Conservation (phyloP, 1,140 invertebrate species). For the Temnothorax longispinosus region DNA sequence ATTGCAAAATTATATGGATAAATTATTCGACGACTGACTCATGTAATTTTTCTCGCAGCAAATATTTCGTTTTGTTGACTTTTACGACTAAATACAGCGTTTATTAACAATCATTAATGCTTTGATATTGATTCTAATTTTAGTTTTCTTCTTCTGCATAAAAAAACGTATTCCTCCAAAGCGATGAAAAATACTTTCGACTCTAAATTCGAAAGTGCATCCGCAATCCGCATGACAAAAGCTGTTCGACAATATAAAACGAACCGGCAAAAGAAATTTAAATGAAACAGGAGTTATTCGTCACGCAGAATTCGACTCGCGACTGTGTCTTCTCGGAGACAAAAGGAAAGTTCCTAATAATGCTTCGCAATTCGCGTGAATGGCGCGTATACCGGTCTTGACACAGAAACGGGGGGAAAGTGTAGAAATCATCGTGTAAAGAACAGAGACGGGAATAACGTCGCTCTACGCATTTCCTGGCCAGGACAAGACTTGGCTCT, state of each 20-base stretch:
- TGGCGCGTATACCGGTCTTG: constrained; percentile 15
- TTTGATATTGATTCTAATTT: background rate
- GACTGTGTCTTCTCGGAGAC: constrained; percentile 3
- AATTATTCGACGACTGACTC: background rate
- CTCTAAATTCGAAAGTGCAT: constrained; percentile 2
- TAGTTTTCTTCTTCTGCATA: background rate
- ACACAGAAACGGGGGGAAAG: constrained; percentile 63
- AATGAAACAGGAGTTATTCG: constrained; percentile 39
- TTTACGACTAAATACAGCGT: background rate
- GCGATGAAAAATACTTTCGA: background rate
- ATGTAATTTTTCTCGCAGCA: background rate
- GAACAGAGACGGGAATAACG: constrained; percentile 42
- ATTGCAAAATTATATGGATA: background rate
- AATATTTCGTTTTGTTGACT: background rate
- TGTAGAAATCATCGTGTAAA: constrained; percentile 59
- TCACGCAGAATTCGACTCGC: constrained; percentile 28
- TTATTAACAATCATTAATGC: background rate
- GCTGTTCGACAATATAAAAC: background rate
- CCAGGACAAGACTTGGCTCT: constrained; percentile 71
- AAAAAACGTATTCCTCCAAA: background rate
- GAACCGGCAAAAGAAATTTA: constrained; percentile 43
- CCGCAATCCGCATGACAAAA: background rate
- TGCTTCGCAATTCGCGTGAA: constrained; percentile 35
- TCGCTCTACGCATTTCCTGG: constrained; percentile 69
- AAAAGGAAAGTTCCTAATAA: constrained; percentile 61